Conservation (phyloP, 2,797 vertebrate genomes). For the Parotocinclus haroldoi region DNA sequence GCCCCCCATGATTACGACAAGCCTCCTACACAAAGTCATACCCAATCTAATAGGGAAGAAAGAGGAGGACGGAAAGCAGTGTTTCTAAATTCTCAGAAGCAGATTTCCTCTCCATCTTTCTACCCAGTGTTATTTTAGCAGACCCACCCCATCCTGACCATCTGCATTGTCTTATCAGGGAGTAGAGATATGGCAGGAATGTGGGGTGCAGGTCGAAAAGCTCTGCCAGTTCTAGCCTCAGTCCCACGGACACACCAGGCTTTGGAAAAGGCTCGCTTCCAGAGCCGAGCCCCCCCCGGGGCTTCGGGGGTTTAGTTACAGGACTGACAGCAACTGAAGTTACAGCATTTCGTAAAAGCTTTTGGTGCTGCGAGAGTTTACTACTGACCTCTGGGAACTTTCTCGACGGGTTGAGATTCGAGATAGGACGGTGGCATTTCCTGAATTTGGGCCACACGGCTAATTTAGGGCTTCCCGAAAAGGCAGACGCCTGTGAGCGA, state of each 20-base stretch:
- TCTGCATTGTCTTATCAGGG: conserved; percentile 44
- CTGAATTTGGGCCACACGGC: neutral
- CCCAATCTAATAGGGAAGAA: neutral
- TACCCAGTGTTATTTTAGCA: conserved; percentile 44
- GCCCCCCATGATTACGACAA: too few relatives aligned
- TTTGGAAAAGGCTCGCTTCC: conserved; percentile 11
- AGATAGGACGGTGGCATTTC: neutral
- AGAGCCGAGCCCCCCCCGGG: conserved; percentile 15
- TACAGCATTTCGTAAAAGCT: conserved; percentile 15
- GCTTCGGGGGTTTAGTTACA: conserved; percentile 36
- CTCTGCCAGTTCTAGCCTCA: conserved; percentile 9
- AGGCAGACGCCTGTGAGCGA: too few relatives aligned
- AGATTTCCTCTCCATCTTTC: conserved; percentile 31
- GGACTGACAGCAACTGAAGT: conserved; percentile 17
- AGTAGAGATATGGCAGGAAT: conserved; percentile 44
- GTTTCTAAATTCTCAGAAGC: conserved; percentile 20
- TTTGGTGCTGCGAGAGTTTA: neutral
- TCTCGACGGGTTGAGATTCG: neutral
- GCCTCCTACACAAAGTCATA: too few relatives aligned
- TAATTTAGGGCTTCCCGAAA: neutral
- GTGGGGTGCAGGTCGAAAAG: conserved; percentile 36
- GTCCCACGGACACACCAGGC: conserved; percentile 9
- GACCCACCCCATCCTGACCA: conserved; percentile 38
- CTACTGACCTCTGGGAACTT: conserved; percentile 18
- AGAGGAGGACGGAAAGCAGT: neutral